Conservation (phyloP, 2,797 vertebrate species). For the Notolepis coatsorum region DNA sequence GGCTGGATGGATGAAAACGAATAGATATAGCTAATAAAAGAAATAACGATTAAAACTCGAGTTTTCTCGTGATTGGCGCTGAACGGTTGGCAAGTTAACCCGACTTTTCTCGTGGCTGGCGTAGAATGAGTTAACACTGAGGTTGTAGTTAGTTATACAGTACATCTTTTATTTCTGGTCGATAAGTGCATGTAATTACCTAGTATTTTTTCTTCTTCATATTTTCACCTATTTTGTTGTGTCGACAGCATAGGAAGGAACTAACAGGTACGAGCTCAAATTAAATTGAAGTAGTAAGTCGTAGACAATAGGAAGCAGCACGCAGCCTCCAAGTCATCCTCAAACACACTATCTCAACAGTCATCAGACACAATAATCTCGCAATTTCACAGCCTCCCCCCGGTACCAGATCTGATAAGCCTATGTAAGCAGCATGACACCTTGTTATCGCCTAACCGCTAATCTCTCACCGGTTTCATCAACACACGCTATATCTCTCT, state of each 20-base stretch:
- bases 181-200: too few species aligned
- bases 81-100: too few species aligned
- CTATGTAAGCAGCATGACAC: slow-evolving; percentile 33
- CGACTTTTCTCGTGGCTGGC: too few species aligned
- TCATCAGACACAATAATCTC: slow-evolving; percentile 42
- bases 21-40: too few species aligned
- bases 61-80: too few species aligned
- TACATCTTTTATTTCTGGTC: too few species aligned
- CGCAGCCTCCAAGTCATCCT: slow-evolving; percentile 7
- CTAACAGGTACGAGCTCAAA: slow-evolving; percentile 12
- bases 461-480: slow-evolving; percentile 17
- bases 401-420: slow-evolving; percentile 51
- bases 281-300: background rate
- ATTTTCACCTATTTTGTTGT: too few species aligned
- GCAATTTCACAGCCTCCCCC: slow-evolving; percentile 33
- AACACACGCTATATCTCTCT: slow-evolving; percentile 32
- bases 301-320: slow-evolving; percentile 19
- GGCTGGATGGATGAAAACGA: too few species aligned
- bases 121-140: too few species aligned
- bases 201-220: too few species aligned
- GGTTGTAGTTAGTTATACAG: too few species aligned
- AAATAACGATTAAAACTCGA: too few species aligned
- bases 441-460: slow-evolving; percentile 20
- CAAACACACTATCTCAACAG: slow-evolving; percentile 31
- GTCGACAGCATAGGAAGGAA: background rate